Evolutionary conservation across 2,888 invertebrate species (phyloP), one percentile per base, ranked within the genome.

Genomic region (Plebejus argus): DNA sequence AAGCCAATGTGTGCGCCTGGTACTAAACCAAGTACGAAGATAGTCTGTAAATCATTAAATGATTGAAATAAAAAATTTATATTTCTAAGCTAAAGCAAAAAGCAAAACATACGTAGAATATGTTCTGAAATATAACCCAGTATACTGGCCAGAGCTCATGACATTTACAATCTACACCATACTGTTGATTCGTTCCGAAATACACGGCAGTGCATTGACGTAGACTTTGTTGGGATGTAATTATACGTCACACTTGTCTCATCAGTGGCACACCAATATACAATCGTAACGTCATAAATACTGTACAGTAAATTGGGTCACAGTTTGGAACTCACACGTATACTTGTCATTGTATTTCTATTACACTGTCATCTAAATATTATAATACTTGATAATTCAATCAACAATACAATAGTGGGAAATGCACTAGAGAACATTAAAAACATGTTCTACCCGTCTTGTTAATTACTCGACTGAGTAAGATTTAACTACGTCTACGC

Each of bases 361-460:
- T 58, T n/a, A 58, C 5, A 10, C 33, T 33, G 6, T 56, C 53
- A 56, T 33, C 8, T 12, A n/a, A 7, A 58, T 61, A 33, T 66
- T 66, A 28, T 33, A 33, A 66, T 15, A 33, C 66, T 28, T 66
- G 39, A 12, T 72, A 45, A 72, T 45, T 45, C 72, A 45, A 72
- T 72, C 10, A 35, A n/a, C 7, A 39, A 12, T 71, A 39, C 33
- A 70, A 77, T 23, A 28, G 28, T 83, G 82, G 78, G 83, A 80
- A 82, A 20, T 74, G 77, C 77, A 81, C 83, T 86, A 85, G 86
- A 12, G 83, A 86, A 82, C 82, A 85, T 84, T 83, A 81, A 79
- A 80, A 79, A 77, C 78, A 80, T 77, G 76, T 82, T 82, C 83
- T 83, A 83, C 81, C 80, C 80, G 80, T 79, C 39, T 18, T n/a